These are phyloP conservation scores for Pygocentrus nattereri DNA, from an alignment of 2,797 vertebrate species.

Conservation along the genomic window DNA sequence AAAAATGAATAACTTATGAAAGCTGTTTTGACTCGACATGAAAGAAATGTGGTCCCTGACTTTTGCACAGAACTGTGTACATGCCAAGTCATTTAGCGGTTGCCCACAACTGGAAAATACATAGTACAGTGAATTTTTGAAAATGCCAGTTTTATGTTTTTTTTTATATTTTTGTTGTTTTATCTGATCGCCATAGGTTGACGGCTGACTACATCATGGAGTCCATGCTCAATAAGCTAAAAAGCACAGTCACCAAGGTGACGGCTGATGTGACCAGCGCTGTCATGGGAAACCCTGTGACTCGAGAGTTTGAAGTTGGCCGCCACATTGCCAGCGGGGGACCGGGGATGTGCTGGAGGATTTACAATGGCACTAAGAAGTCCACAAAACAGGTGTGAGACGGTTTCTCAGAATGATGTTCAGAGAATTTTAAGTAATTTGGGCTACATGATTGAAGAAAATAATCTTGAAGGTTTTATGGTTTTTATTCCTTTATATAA, in stretches of 20 bases:
- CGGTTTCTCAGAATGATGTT: background rate
- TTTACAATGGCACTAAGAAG: conserved; percentile 98
- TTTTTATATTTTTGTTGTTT: background rate
- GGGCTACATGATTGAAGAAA: background rate
- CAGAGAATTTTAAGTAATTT: background rate
- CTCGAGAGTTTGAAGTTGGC: conserved; percentile 96
- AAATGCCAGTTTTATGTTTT: background rate
- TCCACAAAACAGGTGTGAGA: conserved; percentile 95
- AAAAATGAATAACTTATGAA: too few relatives aligned
- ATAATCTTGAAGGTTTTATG: background rate
- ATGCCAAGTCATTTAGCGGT: too few relatives aligned
- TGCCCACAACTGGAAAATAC: too few relatives aligned
- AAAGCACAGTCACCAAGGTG: conserved; percentile 98
- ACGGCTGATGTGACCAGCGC: conserved; percentile 97
- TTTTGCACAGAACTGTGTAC: too few relatives aligned
- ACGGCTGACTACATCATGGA: conserved; percentile 85
- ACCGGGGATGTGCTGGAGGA: conserved; percentile 94
- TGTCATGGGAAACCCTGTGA: conserved; percentile 98
- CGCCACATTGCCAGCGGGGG: conserved; percentile 96
- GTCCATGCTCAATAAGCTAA: conserved; percentile 98
- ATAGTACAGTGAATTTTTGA: background rate
- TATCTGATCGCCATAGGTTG: conserved; percentile 44
- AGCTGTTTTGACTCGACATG: too few relatives aligned
- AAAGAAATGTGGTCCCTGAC: too few relatives aligned
- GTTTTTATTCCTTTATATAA: background rate